Evolutionary conservation across 2,113 vertebrate genomes (phyloP), one percentile per base, ranked within the genome.

Genomic region (Telmatochromis sp.): DNA sequence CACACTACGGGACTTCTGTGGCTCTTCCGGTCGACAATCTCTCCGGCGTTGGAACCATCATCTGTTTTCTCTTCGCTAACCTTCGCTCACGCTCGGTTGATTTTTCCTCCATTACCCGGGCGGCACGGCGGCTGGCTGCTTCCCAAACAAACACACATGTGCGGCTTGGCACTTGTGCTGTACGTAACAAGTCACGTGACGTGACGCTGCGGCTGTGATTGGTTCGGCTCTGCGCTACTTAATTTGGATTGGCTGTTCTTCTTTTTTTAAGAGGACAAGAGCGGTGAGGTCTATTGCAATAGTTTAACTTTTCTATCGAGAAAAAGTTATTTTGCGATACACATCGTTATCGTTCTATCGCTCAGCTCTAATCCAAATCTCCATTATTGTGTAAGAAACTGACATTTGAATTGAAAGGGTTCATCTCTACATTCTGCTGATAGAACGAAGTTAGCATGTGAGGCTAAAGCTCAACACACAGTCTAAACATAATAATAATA

Each of bases 1-100:
- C 40, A 42, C 40, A 0, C 40, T 42, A 42, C 40, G 0, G 11
- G 2, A 3, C 40, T 42, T 42, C 40, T 42, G 0, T 42, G 40
- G 40, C 5, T 42, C 40, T 42, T 42, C 40, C 0, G 5, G 3
- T 42, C 0, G 0, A 42, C 40, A 42, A 42, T 6, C 40, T 13
- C 40, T 42, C 5, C 40, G 3, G 40, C 40, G 0, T 13, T 3
- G 11, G 11, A 13, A 13, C 11, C 40, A 13, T 42, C 5, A 42
- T 42, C 40, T 0, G 5, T 13, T 42, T 42, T 13, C 40, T 42
- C 40, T 42, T 42, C 11, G 5, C 0, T 13, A 42, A 42, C 40
- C 40, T 13, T 42, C 3, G 40, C 0, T 42, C 40, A 42, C 40
- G 3, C 40, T 37, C 40, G 2, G 40, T 42, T 42, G 40, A 13